Evolutionary conservation across 2,888 invertebrate species (phyloP).

Genomic region (Dicyrtomina minuta): DNA sequence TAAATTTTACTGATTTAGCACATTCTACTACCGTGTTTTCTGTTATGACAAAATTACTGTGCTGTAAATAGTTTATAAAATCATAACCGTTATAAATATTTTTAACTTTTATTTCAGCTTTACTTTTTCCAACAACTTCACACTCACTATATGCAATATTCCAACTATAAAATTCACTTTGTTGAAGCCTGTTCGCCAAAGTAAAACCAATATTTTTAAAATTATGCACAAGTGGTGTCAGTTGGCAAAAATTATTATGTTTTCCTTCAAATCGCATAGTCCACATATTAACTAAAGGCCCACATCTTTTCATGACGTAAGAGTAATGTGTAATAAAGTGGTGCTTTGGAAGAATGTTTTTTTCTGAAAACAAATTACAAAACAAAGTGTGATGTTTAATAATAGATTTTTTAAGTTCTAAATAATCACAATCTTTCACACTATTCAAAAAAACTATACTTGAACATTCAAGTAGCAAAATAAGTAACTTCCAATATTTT

Average conservation of each 20-base stretch:
- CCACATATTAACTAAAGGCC: background rate
- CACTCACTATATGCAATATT: background rate
- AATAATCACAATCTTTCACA: too few relatives aligned
- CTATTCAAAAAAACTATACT: background rate
- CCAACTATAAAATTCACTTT: background rate
- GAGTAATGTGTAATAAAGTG: conserved; percentile 10
- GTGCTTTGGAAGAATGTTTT: conserved; percentile 2
- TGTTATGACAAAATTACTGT: too few relatives aligned
- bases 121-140: background rate
- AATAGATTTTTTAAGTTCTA: background rate
- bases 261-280: conserved; percentile 14
- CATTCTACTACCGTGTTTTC: background rate
- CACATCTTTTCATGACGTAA: conserved; percentile 6
- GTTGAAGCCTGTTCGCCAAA: conserved; percentile 3
- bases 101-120: background rate
- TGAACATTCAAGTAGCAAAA: background rate
- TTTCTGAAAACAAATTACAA: background rate
- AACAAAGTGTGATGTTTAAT: conserved; percentile 2
- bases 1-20: background rate
- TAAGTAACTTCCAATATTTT: conserved; percentile 5
- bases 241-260: conserved; percentile 14
- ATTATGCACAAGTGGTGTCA: background rate
- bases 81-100: background rate
- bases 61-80: background rate
- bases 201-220: conserved; percentile 6